Conservation (phyloP, 35 echinoderm and acorn worm genomes). For the Apostichopus parvimensis region DNA sequence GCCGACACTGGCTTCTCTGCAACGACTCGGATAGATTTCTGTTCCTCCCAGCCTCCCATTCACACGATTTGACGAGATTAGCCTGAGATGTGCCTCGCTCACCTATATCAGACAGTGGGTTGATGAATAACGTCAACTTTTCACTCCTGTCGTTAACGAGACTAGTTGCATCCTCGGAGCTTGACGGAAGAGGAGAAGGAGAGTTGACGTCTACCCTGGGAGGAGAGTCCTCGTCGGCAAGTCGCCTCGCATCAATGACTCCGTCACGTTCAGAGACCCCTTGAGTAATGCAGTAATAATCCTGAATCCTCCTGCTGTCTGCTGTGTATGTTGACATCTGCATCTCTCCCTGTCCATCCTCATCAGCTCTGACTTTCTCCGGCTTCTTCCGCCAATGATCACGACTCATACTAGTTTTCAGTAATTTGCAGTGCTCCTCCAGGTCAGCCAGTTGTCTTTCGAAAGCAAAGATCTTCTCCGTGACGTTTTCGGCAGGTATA, state of each 20-base stretch:
- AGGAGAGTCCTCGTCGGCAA: conserved; percentile 15
- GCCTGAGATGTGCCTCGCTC: conserved; percentile 28
- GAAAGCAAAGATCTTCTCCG: conserved; percentile 6
- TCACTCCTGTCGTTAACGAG: conserved; percentile 18
- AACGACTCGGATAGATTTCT: background rate
- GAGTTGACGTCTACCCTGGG: conserved; percentile 24
- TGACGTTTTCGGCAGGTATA: background rate
- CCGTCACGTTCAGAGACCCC: conserved; percentile 48
- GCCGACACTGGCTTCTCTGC: background rate
- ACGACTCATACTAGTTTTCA: conserved; percentile 25
- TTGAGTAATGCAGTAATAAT: conserved; percentile 64
- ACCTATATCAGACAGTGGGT: conserved; percentile 47
- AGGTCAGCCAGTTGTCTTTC: conserved; percentile 38
- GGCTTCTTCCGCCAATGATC: conserved; percentile 12
- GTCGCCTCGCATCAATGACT: conserved; percentile 26
- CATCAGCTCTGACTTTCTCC: background rate
- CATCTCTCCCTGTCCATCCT: conserved; percentile 35
- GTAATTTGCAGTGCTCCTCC: conserved; percentile 51
- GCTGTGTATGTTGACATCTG: conserved; percentile 26
- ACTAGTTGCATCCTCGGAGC: background rate
- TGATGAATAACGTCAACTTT: conserved; percentile 54
- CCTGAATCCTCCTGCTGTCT: conserved; percentile 3
- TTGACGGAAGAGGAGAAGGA: conserved; percentile 17
- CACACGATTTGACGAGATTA: conserved; percentile 25
- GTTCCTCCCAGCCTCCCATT: conserved; percentile 5